Percentiles rank a stretch among this genome's conserved stretches.
Evolutionary conservation across 2,797 vertebrate genomes (phyloP).

Genomic region (Ctenopoma kingsleyae): DNA sequence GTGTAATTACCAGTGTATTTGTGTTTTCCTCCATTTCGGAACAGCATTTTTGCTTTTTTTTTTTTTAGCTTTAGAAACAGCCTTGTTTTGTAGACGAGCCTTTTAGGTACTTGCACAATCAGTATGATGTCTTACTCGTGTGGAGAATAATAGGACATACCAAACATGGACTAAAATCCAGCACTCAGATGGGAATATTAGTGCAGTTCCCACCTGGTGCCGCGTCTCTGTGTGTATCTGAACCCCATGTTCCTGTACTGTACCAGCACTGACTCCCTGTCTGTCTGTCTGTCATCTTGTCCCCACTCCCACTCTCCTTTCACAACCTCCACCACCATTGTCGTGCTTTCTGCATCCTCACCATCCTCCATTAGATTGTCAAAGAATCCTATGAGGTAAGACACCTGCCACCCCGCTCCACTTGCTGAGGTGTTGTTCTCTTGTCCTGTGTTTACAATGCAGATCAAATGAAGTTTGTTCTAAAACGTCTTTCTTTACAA

Average conservation of each 20-base stretch:
- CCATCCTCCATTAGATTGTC: constrained; percentile 98
- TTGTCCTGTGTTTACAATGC: constrained; percentile 52
- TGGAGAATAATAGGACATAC: not conserved
- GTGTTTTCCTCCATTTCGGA: not conserved
- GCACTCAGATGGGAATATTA: constrained; percentile 19
- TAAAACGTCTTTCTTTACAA: not conserved
- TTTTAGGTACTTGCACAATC: not conserved
- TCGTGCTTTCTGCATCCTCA: constrained; percentile 96
- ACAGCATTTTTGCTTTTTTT: not conserved
- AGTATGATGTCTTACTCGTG: not conserved
- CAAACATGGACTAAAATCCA: not conserved
- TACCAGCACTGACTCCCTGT: constrained; percentile 79
- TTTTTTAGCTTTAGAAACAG: not conserved
- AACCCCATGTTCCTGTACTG: constrained; percentile 75
- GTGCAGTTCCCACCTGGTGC: constrained; percentile 24
- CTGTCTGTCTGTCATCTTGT: constrained; percentile 63
- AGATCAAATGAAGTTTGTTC: not conserved
- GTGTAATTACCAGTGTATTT: not conserved
- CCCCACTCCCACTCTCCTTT: constrained; percentile 54
- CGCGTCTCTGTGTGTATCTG: constrained; percentile 73
- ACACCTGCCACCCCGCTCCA: constrained; percentile 81
- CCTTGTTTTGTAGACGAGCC: not conserved
- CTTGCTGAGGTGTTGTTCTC: constrained; percentile 31
- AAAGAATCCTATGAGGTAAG: constrained; percentile 99
- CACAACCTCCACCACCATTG: constrained; percentile 90